Evolutionary conservation across 2,888 invertebrate genomes (phyloP).

Genomic region (Melanargia galathea): DNA sequence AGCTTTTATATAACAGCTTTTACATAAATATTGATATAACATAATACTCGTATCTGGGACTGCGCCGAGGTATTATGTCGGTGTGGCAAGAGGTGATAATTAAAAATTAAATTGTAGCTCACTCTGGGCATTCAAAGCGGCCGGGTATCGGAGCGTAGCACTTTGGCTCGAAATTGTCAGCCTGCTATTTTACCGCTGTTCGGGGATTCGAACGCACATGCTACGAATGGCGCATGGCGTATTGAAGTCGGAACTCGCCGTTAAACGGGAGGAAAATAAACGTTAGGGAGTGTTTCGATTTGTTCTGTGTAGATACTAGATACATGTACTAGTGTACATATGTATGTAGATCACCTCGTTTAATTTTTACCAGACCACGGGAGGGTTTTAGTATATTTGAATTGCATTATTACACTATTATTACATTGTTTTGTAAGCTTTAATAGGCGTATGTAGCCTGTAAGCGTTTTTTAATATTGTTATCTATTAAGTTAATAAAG

Average conservation of each 20-base stretch:
- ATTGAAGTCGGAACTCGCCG: slow-evolving; percentile 20
- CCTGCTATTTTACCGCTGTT: slow-evolving; percentile 37
- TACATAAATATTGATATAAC: too few species aligned
- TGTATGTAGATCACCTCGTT: background rate
- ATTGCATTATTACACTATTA: too few species aligned
- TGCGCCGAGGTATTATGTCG: background rate
- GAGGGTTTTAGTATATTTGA: too few species aligned
- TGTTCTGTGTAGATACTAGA: too few species aligned
- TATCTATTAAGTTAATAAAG: too few species aligned
- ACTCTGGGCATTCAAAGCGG: slow-evolving; percentile 58
- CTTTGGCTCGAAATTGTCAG: slow-evolving; percentile 35
- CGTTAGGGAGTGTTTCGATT: slow-evolving; percentile 24
- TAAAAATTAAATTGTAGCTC: slow-evolving; percentile 54
- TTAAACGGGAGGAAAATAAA: slow-evolving; percentile 25
- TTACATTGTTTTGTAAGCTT: too few species aligned
- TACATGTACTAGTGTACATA: background rate
- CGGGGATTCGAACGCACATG: slow-evolving; percentile 28
- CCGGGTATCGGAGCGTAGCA: slow-evolving; percentile 34
- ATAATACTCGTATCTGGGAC: background rate
- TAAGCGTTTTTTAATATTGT: too few species aligned
- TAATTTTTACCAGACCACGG: background rate
- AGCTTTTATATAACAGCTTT: too few species aligned
- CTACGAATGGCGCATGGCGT: slow-evolving; percentile 18
- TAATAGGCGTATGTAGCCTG: too few species aligned
- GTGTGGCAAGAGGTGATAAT: background rate